phyloP scores from a whole-genome alignment of 1,140 invertebrate species.

The Mycetomoellerius zeteki region DNA sequence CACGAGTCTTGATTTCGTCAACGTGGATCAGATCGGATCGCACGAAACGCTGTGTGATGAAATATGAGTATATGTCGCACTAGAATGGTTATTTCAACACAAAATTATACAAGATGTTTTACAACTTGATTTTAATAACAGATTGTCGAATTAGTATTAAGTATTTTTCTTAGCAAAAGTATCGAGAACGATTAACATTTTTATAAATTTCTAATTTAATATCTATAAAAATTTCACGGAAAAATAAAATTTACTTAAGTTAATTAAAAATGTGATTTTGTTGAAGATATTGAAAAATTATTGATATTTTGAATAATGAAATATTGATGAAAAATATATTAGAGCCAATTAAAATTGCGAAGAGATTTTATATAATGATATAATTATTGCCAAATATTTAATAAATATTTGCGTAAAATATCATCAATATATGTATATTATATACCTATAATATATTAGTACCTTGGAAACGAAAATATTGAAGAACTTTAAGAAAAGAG shows the following conservation, averaged over 20 bases:
- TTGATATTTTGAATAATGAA: slow-evolving; percentile 2
- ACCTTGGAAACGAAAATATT: neutral
- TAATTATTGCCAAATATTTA: neutral
- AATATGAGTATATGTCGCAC: slow-evolving; percentile 31
- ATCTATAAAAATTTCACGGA: neutral
- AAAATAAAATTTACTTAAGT: neutral
- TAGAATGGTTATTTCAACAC: slow-evolving; percentile 44
- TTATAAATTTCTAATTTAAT: neutral
- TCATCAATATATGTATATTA: neutral
- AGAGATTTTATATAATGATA: neutral
- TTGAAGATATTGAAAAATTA: neutral
- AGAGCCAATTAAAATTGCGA: neutral
- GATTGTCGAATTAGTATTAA: neutral
- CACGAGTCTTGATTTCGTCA: slow-evolving; percentile 3
- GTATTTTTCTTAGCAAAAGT: neutral
- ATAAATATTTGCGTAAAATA: neutral
- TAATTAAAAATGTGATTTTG: neutral
- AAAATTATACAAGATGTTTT: neutral
- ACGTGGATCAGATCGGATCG: slow-evolving; percentile 7
- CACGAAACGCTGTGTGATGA: slow-evolving; percentile 52
- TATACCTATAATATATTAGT: neutral
- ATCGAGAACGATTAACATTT: neutral
- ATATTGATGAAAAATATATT: neutral
- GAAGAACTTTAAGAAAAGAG: neutral
- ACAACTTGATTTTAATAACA: neutral